phyloP scores from a whole-genome alignment of 2,888 invertebrate species.

The Auanema sp. region DNA sequence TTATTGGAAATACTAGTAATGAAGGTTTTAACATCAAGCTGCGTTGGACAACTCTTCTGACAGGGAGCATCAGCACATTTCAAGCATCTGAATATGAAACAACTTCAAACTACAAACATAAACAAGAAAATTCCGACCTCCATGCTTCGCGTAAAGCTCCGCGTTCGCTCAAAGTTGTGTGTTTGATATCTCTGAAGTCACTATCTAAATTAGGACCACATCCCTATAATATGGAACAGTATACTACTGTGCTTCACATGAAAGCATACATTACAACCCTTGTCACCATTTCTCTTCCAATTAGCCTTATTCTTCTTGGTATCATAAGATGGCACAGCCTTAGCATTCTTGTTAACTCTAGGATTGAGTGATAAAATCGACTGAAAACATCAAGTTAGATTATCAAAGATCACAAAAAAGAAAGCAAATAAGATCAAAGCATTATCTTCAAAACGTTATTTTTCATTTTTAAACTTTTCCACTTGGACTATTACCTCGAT shows the following conservation, averaged over 20 bases:
- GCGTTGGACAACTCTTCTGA: conserved; percentile 97
- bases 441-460: neutral
- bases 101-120: too few species aligned
- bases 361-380: conserved; percentile 85
- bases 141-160: conserved; percentile 76
- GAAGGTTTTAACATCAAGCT: conserved; percentile 92
- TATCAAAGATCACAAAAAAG: neutral
- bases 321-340: conserved; percentile 78
- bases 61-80: conserved; percentile 63
- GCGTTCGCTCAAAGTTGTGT: conserved; percentile 91
- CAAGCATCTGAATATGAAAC: conserved; percentile 32
- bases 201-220: conserved; percentile 73
- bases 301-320: conserved; percentile 86
- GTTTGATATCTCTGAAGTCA: conserved; percentile 95
- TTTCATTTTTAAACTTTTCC: neutral
- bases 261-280: conserved; percentile 78
- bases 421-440: neutral
- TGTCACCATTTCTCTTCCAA: conserved; percentile 90
- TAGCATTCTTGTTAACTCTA: conserved; percentile 76
- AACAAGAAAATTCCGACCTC: neutral
- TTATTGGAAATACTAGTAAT: conserved; percentile 94
- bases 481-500: neutral
- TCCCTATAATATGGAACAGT: conserved; percentile 29
- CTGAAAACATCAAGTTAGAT: conserved; percentile 70
- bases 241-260: neutral